phyloP scores from a whole-genome alignment of 2,113 vertebrate species.

The Ammodramus savannarum region DNA sequence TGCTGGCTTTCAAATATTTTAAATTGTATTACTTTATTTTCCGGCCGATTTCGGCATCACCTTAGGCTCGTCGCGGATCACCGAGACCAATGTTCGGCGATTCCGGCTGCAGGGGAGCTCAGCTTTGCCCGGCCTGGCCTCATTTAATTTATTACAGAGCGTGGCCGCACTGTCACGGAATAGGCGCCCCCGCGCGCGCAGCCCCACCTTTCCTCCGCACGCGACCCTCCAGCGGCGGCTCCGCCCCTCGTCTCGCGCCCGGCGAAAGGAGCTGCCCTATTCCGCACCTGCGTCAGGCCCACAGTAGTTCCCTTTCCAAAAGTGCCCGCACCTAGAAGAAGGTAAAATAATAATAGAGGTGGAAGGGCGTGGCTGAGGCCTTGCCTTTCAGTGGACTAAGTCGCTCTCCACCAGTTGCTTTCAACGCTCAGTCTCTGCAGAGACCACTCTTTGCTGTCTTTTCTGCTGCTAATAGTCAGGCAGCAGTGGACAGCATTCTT shows the following conservation, averaged over 20 bases:
- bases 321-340: neutral
- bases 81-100: neutral
- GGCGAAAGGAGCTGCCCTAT: fast-evolving
- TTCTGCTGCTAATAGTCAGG: neutral
- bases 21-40: neutral
- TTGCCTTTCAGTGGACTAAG: fast-evolving
- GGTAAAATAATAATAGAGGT: fast-evolving
- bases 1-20: neutral
- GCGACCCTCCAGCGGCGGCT: too few relatives aligned
- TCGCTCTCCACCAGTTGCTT: neutral
- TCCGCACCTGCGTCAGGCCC: fast-evolving
- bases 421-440: too few relatives aligned
- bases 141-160: too few relatives aligned
- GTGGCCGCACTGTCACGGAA: fast-evolving
- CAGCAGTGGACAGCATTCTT: fast-evolving
- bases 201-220: too few relatives aligned
- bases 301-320: fast-evolving
- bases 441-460: fast-evolving
- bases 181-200: fast-evolving
- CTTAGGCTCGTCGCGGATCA: neutral
- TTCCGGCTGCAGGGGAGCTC: fast-evolving
- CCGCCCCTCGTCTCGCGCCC: fast-evolving
- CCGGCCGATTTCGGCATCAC: neutral
- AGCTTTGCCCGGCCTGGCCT: fast-evolving
- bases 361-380: fast-evolving